A percentile compares a stretch with the other conserved stretches of the same genome.
Conservation (phyloP, 2,113 vertebrate genomes). For the Corythaixoides concolor region DNA sequence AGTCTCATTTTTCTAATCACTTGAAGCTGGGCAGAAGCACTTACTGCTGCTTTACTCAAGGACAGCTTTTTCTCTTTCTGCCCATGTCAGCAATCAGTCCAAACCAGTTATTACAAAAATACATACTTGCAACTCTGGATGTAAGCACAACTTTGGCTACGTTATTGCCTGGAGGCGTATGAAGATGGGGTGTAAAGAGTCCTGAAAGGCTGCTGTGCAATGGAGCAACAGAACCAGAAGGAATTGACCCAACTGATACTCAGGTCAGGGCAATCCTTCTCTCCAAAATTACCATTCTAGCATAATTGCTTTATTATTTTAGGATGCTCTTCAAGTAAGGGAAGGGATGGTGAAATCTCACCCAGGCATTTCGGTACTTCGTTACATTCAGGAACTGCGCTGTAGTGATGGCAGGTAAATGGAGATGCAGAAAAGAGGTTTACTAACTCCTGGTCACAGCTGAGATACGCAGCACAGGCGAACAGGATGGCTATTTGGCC, state of each 20-base stretch:
- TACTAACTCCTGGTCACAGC: not conserved
- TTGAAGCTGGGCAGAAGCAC: constrained; percentile 55
- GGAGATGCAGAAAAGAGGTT: not conserved
- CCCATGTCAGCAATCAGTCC: constrained; percentile 42
- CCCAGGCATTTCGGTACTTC: not conserved
- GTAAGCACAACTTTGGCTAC: not conserved
- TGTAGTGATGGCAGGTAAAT: not conserved
- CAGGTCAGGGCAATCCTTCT: not conserved
- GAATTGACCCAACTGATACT: not conserved
- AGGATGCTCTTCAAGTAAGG: not conserved
- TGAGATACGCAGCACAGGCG: not conserved
- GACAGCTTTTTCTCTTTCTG: constrained; percentile 48
- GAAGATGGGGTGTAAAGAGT: not conserved
- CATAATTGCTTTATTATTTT: not conserved
- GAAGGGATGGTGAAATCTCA: not conserved
- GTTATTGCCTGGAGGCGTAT: not conserved
- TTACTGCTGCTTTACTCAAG: constrained; percentile 52
- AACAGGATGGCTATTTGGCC: not conserved
- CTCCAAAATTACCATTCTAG: not conserved
- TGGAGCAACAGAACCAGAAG: not conserved
- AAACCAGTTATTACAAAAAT: constrained; percentile 7
- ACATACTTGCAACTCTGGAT: not conserved
- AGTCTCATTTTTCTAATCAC: constrained; percentile 66
- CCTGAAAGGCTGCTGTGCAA: not conserved
- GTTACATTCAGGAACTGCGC: not conserved